phyloP scores from a whole-genome alignment of 2,888 invertebrate species.

The Nymphalis urticae region DNA sequence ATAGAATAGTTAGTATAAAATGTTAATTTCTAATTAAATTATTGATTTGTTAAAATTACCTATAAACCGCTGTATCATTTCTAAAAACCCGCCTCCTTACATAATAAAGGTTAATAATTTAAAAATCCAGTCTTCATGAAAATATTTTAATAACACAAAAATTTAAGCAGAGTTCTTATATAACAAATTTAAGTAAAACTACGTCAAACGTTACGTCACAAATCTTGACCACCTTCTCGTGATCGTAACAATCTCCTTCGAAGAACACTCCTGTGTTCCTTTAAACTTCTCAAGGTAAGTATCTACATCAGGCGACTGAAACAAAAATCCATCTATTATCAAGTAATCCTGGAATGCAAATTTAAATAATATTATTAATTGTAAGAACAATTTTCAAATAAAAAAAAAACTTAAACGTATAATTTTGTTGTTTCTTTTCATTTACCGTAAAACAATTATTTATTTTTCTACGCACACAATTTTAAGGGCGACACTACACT shows the following conservation, averaged over 20 bases:
- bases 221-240: not conserved
- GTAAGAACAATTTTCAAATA: too few relatives aligned
- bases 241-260: not conserved
- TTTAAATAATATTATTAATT: too few relatives aligned
- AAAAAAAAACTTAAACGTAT: too few relatives aligned
- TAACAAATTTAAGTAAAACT: conserved; percentile 14
- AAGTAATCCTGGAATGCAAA: not conserved
- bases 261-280: not conserved
- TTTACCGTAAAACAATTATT: too few relatives aligned
- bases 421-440: too few relatives aligned
- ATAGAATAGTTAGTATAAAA: conserved; percentile 67
- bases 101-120: not conserved
- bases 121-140: not conserved
- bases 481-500: too few relatives aligned
- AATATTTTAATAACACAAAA: conserved; percentile 1
- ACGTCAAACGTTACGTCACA: not conserved
- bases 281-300: not conserved
- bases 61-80: conserved; percentile 53
- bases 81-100: conserved; percentile 3
- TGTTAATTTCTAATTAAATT: conserved; percentile 78
- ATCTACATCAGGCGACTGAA: conserved; percentile 34
- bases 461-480: too few relatives aligned
- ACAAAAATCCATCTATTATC: conserved; percentile 12
- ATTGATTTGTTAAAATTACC: conserved; percentile 75
- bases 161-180: conserved; percentile 6